Evolutionary conservation across 2,888 invertebrate genomes (phyloP).

Genomic region (Acanthosepion lycidas): DNA sequence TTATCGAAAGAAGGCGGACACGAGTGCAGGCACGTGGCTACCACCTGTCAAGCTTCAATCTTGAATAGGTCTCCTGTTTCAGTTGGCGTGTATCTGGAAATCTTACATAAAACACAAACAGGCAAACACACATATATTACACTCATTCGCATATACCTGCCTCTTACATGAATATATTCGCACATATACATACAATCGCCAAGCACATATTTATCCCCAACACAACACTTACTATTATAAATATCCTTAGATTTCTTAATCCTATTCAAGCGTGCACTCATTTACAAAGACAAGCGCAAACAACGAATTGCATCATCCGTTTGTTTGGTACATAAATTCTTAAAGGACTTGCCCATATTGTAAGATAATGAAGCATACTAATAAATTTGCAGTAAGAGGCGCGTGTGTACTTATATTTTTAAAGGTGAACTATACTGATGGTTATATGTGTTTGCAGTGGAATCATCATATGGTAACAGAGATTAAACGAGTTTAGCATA

Average conservation of each 20-base stretch:
- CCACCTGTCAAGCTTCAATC: background rate
- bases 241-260: background rate
- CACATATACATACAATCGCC: too few relatives aligned
- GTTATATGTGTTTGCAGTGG: too few relatives aligned
- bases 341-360: too few relatives aligned
- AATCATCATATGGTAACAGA: too few relatives aligned
- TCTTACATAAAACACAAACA: background rate
- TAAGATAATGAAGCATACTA: too few relatives aligned
- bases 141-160: background rate
- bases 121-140: background rate
- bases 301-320: background rate
- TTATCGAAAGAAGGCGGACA: background rate
- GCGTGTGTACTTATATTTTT: too few relatives aligned
- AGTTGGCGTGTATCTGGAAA: background rate
- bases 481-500: too few relatives aligned
- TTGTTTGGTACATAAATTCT: background rate
- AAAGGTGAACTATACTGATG: too few relatives aligned
- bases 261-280: background rate
- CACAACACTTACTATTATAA: background rate
- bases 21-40: background rate
- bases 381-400: too few relatives aligned
- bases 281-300: background rate
- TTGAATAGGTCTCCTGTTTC: background rate
- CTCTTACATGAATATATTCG: background rate
- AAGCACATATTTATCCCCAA: background rate